A percentile compares a stretch with the other conserved stretches of the same genome.
Conservation (phyloP, 2,113 vertebrate species). For the Ondatra zibethicus region DNA sequence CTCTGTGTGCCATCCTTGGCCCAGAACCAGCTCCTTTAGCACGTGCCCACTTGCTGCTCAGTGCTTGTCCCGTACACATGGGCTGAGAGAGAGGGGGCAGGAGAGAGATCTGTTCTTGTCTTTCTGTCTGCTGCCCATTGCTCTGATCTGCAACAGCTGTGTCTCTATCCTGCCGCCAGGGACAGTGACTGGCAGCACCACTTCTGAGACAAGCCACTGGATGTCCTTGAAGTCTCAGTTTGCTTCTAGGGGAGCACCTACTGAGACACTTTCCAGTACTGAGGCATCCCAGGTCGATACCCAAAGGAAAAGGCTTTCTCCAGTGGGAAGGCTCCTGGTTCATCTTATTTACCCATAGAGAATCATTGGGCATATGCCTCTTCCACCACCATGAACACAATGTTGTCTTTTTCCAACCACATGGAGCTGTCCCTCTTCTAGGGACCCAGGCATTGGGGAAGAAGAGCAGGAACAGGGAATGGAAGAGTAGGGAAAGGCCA, state of each 20-base stretch:
- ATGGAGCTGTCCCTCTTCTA: not conserved
- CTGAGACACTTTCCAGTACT: conserved; percentile 50
- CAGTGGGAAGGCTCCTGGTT: conserved; percentile 66
- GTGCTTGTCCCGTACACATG: not conserved
- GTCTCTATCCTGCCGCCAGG: rapidly evolving
- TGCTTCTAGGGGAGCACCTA: conserved; percentile 40
- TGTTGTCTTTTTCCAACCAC: rapidly evolving
- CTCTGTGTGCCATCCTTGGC: not conserved
- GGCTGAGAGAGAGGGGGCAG: not conserved
- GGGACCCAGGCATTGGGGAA: not conserved
- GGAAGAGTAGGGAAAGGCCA: no score
- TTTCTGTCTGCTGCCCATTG: not conserved
- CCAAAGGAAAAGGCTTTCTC: conserved; percentile 74
- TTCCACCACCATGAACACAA: not conserved
- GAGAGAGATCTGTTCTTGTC: not conserved
- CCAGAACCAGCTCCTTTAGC: not conserved
- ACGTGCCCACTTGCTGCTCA: not conserved
- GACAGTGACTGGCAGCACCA: not conserved
- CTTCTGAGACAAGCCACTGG: not conserved
- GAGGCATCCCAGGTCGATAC: conserved; percentile 52
- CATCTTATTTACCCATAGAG: conserved; percentile 16
- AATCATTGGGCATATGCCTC: conserved; percentile 56
- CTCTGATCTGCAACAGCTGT: not conserved
- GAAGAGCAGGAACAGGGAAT: no score
- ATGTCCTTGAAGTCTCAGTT: not conserved